Percentiles rank a stretch among this genome's conserved stretches.
These are phyloP conservation scores for Oeneis ivallda DNA, from an alignment of 2,888 invertebrate genomes.

Conservation along the genomic window DNA sequence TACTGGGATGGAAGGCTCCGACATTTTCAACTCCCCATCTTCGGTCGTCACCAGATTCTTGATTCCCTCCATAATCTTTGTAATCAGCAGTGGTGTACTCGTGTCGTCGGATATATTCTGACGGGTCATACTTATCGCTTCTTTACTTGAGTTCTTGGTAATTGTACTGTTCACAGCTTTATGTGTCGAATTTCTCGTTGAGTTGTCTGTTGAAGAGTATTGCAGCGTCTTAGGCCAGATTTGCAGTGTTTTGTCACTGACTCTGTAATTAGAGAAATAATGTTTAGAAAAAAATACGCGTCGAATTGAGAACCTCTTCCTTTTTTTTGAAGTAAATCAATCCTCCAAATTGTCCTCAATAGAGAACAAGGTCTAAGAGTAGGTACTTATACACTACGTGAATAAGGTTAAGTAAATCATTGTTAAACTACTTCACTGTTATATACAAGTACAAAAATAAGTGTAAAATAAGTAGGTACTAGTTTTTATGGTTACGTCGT, in stretches of 20 bases:
- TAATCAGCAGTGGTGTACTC: slow-evolving; percentile 54
- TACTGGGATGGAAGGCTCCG: slow-evolving; percentile 60
- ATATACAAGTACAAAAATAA: too few species aligned
- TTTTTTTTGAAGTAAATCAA: too few species aligned
- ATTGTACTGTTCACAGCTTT: slow-evolving; percentile 36
- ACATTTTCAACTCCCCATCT: slow-evolving; percentile 49
- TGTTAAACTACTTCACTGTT: too few species aligned
- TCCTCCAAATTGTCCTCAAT: too few species aligned
- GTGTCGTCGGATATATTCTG: slow-evolving; percentile 46
- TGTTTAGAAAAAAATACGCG: not conserved
- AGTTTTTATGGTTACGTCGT: too few species aligned
- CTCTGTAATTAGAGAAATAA: slow-evolving; percentile 48
- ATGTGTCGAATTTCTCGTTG: slow-evolving; percentile 43
- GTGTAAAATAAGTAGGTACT: too few species aligned
- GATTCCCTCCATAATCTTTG: slow-evolving; percentile 58
- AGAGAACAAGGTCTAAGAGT: too few species aligned
- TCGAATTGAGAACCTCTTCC: too few species aligned
- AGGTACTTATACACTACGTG: too few species aligned
- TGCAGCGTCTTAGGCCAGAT: slow-evolving; percentile 56
- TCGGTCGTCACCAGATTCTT: slow-evolving; percentile 61
- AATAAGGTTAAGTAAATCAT: too few species aligned
- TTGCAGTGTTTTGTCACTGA: slow-evolving; percentile 51
- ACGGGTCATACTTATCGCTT: slow-evolving; percentile 44
- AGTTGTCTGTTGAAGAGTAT: slow-evolving; percentile 44
- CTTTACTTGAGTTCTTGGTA: slow-evolving; percentile 28